Percentiles rank a stretch among this genome's conserved stretches.
phyloP scores from a whole-genome alignment of 2,113 vertebrate genomes.

The Cisticola juncidis region DNA sequence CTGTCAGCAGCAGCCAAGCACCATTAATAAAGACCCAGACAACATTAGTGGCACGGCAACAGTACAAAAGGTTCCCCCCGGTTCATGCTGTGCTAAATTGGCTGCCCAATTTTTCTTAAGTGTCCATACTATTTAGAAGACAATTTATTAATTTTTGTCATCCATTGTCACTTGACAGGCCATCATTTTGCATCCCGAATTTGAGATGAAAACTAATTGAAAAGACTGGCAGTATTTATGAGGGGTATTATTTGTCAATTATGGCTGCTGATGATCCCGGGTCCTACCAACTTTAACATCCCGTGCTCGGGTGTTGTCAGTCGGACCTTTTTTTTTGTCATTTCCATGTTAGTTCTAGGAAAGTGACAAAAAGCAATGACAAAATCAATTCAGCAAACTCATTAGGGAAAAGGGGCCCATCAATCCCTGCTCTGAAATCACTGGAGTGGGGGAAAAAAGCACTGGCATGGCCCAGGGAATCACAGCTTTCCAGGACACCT shows the following conservation, averaged over 20 bases:
- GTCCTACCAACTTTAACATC: constrained; percentile 63
- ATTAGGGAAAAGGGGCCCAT: not conserved
- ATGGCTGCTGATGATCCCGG: constrained; percentile 62
- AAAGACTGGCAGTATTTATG: constrained; percentile 86
- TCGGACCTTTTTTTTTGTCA: not conserved
- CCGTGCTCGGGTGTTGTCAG: not conserved
- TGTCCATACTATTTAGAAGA: constrained; percentile 85
- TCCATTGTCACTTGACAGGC: constrained; percentile 88
- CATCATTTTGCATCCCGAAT: constrained; percentile 85
- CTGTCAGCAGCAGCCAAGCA: constrained; percentile 86
- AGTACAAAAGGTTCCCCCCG: constrained; percentile 80
- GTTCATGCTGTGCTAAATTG: constrained; percentile 84
- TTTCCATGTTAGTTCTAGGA: not conserved
- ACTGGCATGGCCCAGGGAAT: not conserved
- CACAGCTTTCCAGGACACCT: not conserved
- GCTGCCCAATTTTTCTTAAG: constrained; percentile 88
- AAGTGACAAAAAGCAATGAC: constrained; percentile 32
- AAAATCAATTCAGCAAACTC: constrained; percentile 35
- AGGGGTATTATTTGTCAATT: constrained; percentile 93
- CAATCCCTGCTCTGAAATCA: not conserved
- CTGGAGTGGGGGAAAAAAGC: not conserved
- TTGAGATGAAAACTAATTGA: constrained; percentile 91
- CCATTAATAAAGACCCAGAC: constrained; percentile 86
- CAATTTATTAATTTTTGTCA: constrained; percentile 89
- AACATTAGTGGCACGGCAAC: constrained; percentile 78